phyloP scores from a whole-genome alignment of 2,888 invertebrate genomes.

The Cephus sareptanus region DNA sequence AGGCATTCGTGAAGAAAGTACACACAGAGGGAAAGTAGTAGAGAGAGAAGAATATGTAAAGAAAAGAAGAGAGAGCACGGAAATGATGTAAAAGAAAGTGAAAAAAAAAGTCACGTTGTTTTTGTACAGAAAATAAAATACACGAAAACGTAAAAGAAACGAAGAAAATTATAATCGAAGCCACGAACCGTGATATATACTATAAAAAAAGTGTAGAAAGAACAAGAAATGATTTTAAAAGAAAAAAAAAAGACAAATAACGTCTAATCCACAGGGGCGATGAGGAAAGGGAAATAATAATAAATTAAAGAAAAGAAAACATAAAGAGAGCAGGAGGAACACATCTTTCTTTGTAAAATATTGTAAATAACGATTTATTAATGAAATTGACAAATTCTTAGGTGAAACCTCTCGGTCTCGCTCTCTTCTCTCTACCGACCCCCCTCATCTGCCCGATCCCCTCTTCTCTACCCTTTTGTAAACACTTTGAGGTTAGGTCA shows the following conservation, averaged over 20 bases:
- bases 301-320: too few species aligned
- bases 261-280: too few species aligned
- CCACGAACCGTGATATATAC: constrained; percentile 25
- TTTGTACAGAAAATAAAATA: too few species aligned
- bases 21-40: too few species aligned
- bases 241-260: constrained; percentile 49
- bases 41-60: not conserved
- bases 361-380: constrained; percentile 66
- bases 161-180: constrained; percentile 27
- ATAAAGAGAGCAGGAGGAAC: too few species aligned
- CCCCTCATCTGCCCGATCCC: too few species aligned
- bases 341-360: constrained; percentile 64
- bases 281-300: too few species aligned
- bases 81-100: constrained; percentile 4
- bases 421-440: not conserved
- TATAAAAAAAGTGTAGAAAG: constrained; percentile 8
- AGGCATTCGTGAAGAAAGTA: too few species aligned
- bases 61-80: not conserved
- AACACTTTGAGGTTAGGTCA: too few species aligned
- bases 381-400: constrained; percentile 62
- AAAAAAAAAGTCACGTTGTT: constrained; percentile 19
- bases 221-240: constrained; percentile 26
- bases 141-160: too few species aligned
- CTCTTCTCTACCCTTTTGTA: too few species aligned
- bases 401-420: constrained; percentile 25